phyloP scores from a whole-genome alignment of 2,888 invertebrate genomes.

The Pocota personata region DNA sequence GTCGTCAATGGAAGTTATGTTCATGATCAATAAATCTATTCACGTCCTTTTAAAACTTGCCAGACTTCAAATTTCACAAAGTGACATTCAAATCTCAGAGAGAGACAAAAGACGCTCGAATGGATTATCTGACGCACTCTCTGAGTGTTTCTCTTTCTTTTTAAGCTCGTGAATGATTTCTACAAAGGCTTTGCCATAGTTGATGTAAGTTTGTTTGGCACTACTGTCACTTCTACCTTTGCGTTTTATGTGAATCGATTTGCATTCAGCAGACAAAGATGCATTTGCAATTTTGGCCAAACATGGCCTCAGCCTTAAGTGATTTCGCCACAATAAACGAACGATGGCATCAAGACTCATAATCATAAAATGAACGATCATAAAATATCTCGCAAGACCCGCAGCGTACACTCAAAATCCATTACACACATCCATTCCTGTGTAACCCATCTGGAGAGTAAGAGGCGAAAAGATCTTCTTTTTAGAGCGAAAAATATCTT shows the following conservation, averaged over 20 bases:
- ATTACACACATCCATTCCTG: constrained; percentile 16
- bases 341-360: constrained; percentile 13
- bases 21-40: too few species aligned
- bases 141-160: too few species aligned
- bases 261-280: background rate
- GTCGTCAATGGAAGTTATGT: too few species aligned
- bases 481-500: background rate
- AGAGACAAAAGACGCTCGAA: too few species aligned
- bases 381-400: background rate
- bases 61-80: too few species aligned
- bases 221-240: background rate
- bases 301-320: background rate
- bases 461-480: background rate
- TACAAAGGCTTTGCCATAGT: too few species aligned
- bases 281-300: background rate
- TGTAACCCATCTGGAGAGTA: background rate
- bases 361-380: constrained; percentile 24
- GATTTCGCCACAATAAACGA: constrained; percentile 24
- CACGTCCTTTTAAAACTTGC: too few species aligned
- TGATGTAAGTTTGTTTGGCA: too few species aligned
- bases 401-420: constrained; percentile 13
- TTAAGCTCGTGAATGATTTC: too few species aligned
- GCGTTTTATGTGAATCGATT: background rate
- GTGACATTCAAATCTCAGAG: too few species aligned
- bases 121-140: too few species aligned